Evolutionary conservation across 2,113 vertebrate species (phyloP).

Genomic region (Junco hyemalis): DNA sequence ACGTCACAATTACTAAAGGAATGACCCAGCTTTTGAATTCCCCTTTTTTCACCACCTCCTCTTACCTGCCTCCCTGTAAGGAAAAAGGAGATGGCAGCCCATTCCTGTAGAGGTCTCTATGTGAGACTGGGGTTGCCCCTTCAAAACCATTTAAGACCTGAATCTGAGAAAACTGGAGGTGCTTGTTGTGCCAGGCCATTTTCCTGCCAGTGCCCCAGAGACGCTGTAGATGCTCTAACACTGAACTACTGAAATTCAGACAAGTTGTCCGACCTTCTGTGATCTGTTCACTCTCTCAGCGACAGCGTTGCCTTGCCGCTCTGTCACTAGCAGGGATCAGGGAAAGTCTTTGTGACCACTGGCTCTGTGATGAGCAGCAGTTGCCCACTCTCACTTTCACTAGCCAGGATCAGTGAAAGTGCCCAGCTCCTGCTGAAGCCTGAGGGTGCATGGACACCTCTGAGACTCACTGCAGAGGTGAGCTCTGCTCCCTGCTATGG

Average conservation of each 20-base stretch:
- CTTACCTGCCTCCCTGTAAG: background rate
- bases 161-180: background rate
- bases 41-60: rapidly evolving
- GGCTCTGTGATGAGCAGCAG: background rate
- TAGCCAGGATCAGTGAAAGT: background rate
- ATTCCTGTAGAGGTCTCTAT: background rate
- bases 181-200: rapidly evolving
- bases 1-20: rapidly evolving
- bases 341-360: background rate
- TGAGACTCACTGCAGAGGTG: background rate
- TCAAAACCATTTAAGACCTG: too few species aligned
- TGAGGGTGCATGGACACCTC: background rate
- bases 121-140: rapidly evolving
- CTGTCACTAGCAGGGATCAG: background rate
- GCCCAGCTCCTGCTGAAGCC: background rate
- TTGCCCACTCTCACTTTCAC: background rate
- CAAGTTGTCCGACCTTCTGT: rapidly evolving
- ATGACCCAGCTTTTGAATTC: background rate
- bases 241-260: rapidly evolving
- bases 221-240: background rate
- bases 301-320: rapidly evolving
- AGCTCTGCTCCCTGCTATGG: rapidly evolving
- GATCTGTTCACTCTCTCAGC: rapidly evolving
- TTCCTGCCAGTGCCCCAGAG: background rate
- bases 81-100: background rate